Conservation (phyloP, 1,140 invertebrate species). For the Eueides isabella region DNA sequence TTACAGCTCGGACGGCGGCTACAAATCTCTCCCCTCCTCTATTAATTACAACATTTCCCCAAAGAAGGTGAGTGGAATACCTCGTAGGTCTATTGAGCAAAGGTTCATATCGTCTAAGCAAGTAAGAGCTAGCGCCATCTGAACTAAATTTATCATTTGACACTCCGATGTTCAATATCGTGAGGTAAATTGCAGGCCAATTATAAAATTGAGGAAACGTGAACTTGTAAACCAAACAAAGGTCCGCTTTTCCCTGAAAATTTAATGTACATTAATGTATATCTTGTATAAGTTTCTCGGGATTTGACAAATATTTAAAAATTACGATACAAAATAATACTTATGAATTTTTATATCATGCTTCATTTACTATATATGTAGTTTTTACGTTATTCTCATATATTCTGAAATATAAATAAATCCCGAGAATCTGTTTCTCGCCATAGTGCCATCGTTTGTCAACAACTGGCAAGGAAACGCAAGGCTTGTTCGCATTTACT, state of each 20-base stretch:
- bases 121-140: slow-evolving; percentile 72
- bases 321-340: neutral
- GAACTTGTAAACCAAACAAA: neutral
- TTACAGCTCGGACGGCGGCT: slow-evolving; percentile 79
- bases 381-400: neutral
- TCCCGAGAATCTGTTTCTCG: neutral
- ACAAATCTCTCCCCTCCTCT: slow-evolving; percentile 79
- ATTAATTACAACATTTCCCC: slow-evolving; percentile 73
- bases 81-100: slow-evolving; percentile 73
- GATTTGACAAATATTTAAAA: neutral
- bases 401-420: neutral
- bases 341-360: neutral
- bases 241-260: neutral
- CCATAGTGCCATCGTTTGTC: slow-evolving; percentile 13
- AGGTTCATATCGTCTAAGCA: slow-evolving; percentile 70
- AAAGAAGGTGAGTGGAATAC: slow-evolving; percentile 79
- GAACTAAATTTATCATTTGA: slow-evolving; percentile 16
- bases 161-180: neutral
- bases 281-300: slow-evolving; percentile 18
- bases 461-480: slow-evolving; percentile 16
- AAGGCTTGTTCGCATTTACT: slow-evolving; percentile 71
- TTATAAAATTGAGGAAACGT: slow-evolving; percentile 2
- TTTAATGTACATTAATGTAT: neutral
- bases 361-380: neutral
- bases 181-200: slow-evolving; percentile 23